phyloP scores from a whole-genome alignment of 2,888 invertebrate species.

The Synanthedon formicaeformis region DNA sequence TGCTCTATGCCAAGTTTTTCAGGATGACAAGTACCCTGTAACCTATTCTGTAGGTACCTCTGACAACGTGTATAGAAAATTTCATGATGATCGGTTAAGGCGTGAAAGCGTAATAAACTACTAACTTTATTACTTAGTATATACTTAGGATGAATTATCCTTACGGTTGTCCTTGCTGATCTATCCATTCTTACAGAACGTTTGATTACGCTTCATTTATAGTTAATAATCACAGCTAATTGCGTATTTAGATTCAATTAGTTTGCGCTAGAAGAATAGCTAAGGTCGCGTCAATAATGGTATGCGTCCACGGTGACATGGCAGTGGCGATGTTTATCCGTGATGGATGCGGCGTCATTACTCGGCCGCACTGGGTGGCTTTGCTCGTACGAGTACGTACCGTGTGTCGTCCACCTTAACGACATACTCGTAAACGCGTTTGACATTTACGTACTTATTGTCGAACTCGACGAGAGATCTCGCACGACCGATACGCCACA shows the following conservation, averaged over 20 bases:
- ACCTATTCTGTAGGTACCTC: no score
- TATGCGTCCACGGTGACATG: not conserved
- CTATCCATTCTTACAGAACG: no score
- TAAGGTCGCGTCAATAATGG: no score
- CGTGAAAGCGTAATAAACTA: no score
- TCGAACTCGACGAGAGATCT: conserved; percentile 44
- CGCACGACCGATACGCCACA: conserved; percentile 39
- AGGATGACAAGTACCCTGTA: no score
- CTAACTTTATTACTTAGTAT: no score
- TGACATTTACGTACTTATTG: conserved; percentile 47
- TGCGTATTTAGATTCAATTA: not conserved
- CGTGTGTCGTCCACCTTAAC: conserved; percentile 24
- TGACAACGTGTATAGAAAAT: no score
- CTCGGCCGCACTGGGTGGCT: conserved; percentile 42
- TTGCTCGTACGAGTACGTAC: conserved; percentile 10
- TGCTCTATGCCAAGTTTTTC: no score
- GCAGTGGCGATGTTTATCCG: conserved; percentile 40
- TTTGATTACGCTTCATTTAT: not conserved
- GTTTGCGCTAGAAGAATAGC: no score
- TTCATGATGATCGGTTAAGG: no score
- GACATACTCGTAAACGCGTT: conserved; percentile 43
- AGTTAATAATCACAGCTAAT: not conserved
- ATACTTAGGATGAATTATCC: no score
- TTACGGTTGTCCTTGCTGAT: no score
- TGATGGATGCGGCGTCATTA: conserved; percentile 59